Percentiles rank a stretch among this genome's conserved stretches.
Evolutionary conservation across 2,797 vertebrate species (phyloP).

Genomic region (Mormyrops boulengeri): DNA sequence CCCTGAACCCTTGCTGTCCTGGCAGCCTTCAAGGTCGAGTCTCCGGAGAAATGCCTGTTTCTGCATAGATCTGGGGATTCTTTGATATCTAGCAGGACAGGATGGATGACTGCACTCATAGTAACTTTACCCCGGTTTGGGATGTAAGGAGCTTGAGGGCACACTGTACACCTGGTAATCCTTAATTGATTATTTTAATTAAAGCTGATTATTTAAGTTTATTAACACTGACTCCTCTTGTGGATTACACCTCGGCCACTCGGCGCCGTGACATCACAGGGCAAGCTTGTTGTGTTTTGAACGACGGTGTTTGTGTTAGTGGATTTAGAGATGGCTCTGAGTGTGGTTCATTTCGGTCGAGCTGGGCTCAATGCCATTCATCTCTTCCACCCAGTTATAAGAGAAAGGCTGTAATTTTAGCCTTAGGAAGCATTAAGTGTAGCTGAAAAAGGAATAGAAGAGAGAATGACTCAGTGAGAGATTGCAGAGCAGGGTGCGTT

Average conservation of each 20-base stretch:
- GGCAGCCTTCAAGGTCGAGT: conserved; percentile 55
- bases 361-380: conserved; percentile 57
- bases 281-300: not conserved
- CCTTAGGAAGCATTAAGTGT: conserved; percentile 23
- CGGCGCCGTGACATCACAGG: not conserved
- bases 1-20: conserved; percentile 36
- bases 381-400: conserved; percentile 51
- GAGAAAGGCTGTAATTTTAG: conserved; percentile 50
- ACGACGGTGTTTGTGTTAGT: conserved; percentile 24
- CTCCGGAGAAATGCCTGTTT: not conserved
- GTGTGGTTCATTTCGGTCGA: conserved; percentile 28
- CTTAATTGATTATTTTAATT: not conserved
- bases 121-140: not conserved
- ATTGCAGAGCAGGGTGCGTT: conserved; percentile 30
- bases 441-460: conserved; percentile 34
- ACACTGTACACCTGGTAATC: not conserved
- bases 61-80: not conserved
- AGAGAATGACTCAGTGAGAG: not conserved
- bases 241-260: not conserved
- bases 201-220: not conserved
- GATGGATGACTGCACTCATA: not conserved
- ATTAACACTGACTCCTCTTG: not conserved
- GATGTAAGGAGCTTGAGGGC: not conserved
- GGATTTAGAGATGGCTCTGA: conserved; percentile 28
- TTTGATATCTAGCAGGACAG: not conserved